A percentile compares a stretch with the other conserved stretches of the same genome.
phyloP scores from a whole-genome alignment of 2,888 invertebrate genomes.

The Ypsolopha scabrella region DNA sequence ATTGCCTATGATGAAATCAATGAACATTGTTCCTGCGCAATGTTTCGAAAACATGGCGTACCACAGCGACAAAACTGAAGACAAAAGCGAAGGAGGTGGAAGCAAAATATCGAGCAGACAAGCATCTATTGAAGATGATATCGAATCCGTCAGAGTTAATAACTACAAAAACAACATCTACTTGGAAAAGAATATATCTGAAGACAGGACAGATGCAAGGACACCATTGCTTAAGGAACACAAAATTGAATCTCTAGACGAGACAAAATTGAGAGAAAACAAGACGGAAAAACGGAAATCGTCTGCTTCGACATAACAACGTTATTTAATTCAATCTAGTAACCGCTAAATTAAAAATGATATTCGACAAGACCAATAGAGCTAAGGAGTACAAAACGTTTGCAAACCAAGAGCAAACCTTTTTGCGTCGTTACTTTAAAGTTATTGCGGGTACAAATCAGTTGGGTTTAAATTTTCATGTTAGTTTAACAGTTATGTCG shows the following conservation, averaged over 20 bases:
- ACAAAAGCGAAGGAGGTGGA: constrained; percentile 18
- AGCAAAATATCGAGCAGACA: constrained; percentile 42
- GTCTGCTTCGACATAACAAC: constrained; percentile 56
- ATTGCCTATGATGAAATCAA: constrained; percentile 71
- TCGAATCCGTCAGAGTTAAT: constrained; percentile 37
- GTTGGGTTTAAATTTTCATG: not conserved
- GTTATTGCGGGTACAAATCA: not conserved
- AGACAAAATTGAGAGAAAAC: constrained; percentile 52
- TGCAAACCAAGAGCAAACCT: not conserved
- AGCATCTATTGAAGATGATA: constrained; percentile 46
- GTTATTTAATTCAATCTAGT: not conserved
- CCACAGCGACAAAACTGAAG: constrained; percentile 43
- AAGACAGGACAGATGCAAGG: constrained; percentile 54
- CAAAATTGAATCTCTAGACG: constrained; percentile 61
- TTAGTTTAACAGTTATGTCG: not conserved
- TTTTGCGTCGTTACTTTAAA: not conserved
- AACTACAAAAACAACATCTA: constrained; percentile 53
- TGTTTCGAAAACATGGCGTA: constrained; percentile 66
- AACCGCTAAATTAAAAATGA: constrained; percentile 12
- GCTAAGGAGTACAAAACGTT: constrained; percentile 19
- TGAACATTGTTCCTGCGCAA: constrained; percentile 54
- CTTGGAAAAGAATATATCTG: constrained; percentile 34
- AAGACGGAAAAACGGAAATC: constrained; percentile 61
- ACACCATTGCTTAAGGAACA: constrained; percentile 55
- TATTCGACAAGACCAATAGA: constrained; percentile 38